phyloP scores from a whole-genome alignment of 2,113 vertebrate species.

The Piaya cayana region DNA sequence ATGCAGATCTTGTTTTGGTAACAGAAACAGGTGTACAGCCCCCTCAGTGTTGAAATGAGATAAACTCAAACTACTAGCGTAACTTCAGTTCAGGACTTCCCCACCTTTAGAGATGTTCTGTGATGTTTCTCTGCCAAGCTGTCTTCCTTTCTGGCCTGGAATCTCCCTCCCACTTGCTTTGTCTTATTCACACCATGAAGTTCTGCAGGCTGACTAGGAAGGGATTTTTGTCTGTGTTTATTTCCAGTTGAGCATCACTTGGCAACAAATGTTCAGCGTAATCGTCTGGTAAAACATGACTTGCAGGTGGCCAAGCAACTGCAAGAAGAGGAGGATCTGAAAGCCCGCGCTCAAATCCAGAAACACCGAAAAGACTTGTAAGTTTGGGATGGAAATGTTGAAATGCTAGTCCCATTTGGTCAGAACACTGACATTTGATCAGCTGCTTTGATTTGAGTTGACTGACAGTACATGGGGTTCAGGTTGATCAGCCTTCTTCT shows the following conservation, averaged over 20 bases:
- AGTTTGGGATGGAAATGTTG: constrained; percentile 50
- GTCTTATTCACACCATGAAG: background rate
- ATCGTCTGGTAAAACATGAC: constrained; percentile 92
- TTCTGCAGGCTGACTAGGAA: background rate
- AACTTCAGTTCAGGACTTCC: constrained; percentile 26
- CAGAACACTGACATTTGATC: background rate
- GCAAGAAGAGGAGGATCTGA: constrained; percentile 91
- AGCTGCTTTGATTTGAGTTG: background rate
- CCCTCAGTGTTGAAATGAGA: background rate
- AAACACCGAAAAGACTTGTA: constrained; percentile 85
- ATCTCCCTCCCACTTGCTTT: constrained; percentile 19
- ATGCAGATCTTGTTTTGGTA: background rate
- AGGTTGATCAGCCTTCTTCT: background rate
- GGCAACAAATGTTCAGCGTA: constrained; percentile 93
- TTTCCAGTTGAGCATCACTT: constrained; percentile 93
- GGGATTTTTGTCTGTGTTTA: background rate
- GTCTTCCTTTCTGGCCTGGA: background rate
- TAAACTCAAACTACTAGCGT: background rate
- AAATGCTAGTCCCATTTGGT: background rate
- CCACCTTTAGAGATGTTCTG: background rate
- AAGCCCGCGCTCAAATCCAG: constrained; percentile 83
- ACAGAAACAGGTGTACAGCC: background rate
- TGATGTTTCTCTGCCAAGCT: background rate
- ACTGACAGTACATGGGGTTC: background rate
- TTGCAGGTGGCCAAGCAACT: constrained; percentile 92